These are phyloP conservation scores for Erebia epiphron DNA, from an alignment of 2,888 invertebrate species.

Conservation along the genomic window DNA sequence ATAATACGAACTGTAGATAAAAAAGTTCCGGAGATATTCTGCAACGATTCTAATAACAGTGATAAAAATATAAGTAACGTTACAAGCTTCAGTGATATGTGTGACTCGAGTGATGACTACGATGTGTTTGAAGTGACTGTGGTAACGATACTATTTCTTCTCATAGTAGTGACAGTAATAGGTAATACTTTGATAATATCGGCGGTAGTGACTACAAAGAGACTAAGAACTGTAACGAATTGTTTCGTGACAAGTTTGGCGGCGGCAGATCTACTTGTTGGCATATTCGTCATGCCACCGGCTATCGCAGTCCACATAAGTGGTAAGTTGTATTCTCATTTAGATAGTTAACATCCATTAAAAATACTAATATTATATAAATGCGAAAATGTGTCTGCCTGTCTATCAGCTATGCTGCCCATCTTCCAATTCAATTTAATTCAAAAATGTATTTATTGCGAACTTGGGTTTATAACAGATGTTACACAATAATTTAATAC, in stretches of 20 bases:
- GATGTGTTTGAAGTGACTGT: slow-evolving; percentile 82
- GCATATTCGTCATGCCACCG: slow-evolving; percentile 97
- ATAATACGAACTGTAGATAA: slow-evolving; percentile 51
- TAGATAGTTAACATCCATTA: too few species aligned
- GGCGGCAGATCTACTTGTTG: slow-evolving; percentile 95
- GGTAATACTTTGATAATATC: slow-evolving; percentile 96
- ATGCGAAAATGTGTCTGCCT: too few species aligned
- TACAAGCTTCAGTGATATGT: slow-evolving; percentile 43
- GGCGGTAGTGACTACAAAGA: slow-evolving; percentile 92
- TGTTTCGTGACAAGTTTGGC: slow-evolving; percentile 98
- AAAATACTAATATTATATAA: too few species aligned
- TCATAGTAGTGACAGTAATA: slow-evolving; percentile 89
- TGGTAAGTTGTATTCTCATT: slow-evolving; percentile 80
- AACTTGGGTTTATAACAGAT: too few species aligned
- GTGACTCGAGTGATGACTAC: slow-evolving; percentile 51
- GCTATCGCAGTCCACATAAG: slow-evolving; percentile 94
- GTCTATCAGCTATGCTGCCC: too few species aligned
- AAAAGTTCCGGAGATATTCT: slow-evolving; percentile 31
- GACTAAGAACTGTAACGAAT: slow-evolving; percentile 96
- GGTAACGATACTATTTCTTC: slow-evolving; percentile 84
- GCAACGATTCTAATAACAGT: slow-evolving; percentile 31
- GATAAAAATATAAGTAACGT: slow-evolving; percentile 43
- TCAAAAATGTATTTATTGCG: too few species aligned
- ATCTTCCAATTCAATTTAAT: too few species aligned
- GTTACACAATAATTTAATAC: too few species aligned